Evolutionary conservation across 2,888 invertebrate genomes (phyloP), one percentile per base, ranked within the genome.

Genomic region (Rhimphoctona megacephalus): DNA sequence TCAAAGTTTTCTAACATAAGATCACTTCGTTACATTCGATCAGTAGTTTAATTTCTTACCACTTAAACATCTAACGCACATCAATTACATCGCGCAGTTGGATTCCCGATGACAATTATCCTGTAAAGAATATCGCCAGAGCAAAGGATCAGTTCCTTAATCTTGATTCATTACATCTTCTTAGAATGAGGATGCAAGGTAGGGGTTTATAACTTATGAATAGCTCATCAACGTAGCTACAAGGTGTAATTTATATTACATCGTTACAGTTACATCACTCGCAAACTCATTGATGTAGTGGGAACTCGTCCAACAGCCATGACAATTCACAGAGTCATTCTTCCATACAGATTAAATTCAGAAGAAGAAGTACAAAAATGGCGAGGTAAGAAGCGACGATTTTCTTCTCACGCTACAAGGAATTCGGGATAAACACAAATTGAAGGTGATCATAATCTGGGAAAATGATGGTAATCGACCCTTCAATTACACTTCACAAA

Each of bases 221-320:
- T 70, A 70, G 46, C 70, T 70, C 70, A 49, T 70, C 70, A 70
- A 19, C 49, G 49, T 70, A 69, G 25, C n/a, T 69, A 22, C 69
- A 46, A 25, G 33, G 49, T 49, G 8, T 70, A 49, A 70, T 70
- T 25, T 70, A 30, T 49, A 49, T 70, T 70, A 49, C 49, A n/a
- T 30, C 33, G 49, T n/a, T 70, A 49, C 61, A 61, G 30, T 61
- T 49, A 70, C 70, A 25, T 14, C 19, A 30, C 33, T 49, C 49
- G 46, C 46, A 33, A 30, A 49, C 49, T 49, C 46, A 70, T 49
- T 49, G 70, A 49, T 49, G 30, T 14, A 30, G 49, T 30, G 19
- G 33, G 22, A 1, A 49, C 46, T 61, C 1, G 22, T 57, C 30
- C 17, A 25, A 30, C 49, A n/a, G 9, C 70, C 9, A 70, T 33